Base-by-base conservation (phyloP, 1,140 invertebrate species). In the Drosophila lacteicornis region DNA sequence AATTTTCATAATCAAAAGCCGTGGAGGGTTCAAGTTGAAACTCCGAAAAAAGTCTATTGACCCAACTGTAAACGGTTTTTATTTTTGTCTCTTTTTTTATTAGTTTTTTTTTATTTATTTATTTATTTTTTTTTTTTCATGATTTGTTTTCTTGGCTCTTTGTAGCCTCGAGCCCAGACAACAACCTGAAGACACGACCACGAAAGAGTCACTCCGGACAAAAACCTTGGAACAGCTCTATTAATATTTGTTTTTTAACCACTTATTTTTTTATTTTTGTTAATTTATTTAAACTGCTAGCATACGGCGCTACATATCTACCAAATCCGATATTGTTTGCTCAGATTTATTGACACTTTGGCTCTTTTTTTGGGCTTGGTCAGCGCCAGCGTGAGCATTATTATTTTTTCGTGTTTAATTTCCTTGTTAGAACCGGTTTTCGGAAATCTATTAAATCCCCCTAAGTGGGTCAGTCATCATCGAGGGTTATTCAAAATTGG, bases 361-460 rank as follows among this genome's bases (percentile, higher is more conserved):
- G 58, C 42, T 57, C 33, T 51, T 57, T 57, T 67, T 57, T 45
- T 60, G 33, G 61, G 30, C 45, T 80, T 77, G 57, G 66, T 75
- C 69, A 59, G 57, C 60, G 65, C 66, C 36, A 42, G 6, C 40
- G 6, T 6, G 33, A 30, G 19, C 36, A 53, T 53, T 36, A 79
- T 56, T 67, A 56, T 47, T 43, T 56, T 55, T 56, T 53, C 30
- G 40, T 75, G 38, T 85, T 86, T 85, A 66, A 87, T 86, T 85
- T 86, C 82, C 82, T 85, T 53, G 65, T 90, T 86, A 75, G 71
- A 85, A 86, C 86, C 75, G 80, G 82, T 90, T 91, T 74, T 75
- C 33, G 46, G 50, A 68, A 65, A 78, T 84, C 70, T 51, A 63
- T 79, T 60, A 60, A 65, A 43, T 42, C 2, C 15, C 55, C n/a